Percentiles rank a stretch among this genome's conserved stretches.
These are phyloP conservation scores for Phthorimaea operculella DNA, from an alignment of 1,140 invertebrate species.

Conservation along the genomic window DNA sequence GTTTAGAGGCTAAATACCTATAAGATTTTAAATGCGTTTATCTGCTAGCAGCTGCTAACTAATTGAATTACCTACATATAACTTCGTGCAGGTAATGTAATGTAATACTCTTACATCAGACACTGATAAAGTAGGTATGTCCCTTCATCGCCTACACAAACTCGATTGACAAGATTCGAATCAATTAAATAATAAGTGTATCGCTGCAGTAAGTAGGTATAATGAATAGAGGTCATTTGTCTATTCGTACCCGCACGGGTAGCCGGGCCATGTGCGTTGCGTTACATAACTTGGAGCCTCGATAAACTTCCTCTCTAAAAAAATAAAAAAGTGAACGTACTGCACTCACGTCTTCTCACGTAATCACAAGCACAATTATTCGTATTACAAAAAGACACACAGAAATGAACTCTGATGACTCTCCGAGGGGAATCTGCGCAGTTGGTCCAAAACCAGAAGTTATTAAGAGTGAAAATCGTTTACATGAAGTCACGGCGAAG, in stretches of 20 bases:
- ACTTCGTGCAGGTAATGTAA: too few species aligned
- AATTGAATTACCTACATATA: too few species aligned
- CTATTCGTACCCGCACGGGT: not conserved
- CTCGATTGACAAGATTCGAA: too few species aligned
- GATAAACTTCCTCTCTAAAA: constrained; percentile 42
- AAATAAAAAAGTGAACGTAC: constrained; percentile 58
- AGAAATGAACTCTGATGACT: constrained; percentile 28
- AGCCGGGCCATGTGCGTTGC: constrained; percentile 18
- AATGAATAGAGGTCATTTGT: constrained; percentile 19
- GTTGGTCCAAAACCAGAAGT: constrained; percentile 8
- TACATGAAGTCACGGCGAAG: not conserved
- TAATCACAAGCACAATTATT: constrained; percentile 42
- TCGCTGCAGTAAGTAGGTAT: too few species aligned
- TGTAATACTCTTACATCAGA: too few species aligned
- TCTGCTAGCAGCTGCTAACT: too few species aligned
- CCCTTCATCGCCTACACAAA: too few species aligned
- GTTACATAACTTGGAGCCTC: constrained; percentile 24
- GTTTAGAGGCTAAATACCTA: too few species aligned
- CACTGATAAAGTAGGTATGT: too few species aligned
- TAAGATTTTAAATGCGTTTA: too few species aligned
- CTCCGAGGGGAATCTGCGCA: constrained; percentile 13
- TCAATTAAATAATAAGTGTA: too few species aligned
- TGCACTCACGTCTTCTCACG: constrained; percentile 24
- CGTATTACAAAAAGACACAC: constrained; percentile 29
- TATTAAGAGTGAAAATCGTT: constrained; percentile 21